Base-by-base conservation (phyloP, 2,113 vertebrate genomes). In the Podilymbus podiceps region DNA sequence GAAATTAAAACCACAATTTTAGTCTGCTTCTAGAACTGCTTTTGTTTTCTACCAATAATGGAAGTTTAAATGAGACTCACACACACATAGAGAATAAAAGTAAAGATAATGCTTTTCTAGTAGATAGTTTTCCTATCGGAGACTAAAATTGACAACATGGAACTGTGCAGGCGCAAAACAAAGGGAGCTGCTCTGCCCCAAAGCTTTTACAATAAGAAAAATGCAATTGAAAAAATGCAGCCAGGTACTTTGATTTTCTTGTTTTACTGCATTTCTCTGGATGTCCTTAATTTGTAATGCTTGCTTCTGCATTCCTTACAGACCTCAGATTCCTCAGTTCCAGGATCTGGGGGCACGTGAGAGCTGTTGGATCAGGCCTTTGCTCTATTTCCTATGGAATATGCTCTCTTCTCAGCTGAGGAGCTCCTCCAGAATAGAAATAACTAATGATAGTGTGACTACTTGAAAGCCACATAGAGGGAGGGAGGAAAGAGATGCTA, bases 391-490 rank as follows among this genome's bases (percentile, higher is more conserved):
- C 49, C 47, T 53, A n/a, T 66, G 58, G 73, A 90, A 92, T 33
- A 10, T 5, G 40, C 38, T 89, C 31, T 69, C 58, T 53, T 23
- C 76, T 85, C 66, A 47, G 56, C 87, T 42, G 44, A 80, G 80
- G 84, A 95, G 62, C 80, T 91, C 76, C 86, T 93, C 77, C 81
- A 92, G 80, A 93, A 89, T 1, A 88, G 90, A 95, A 95, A 55
- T 62, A 89, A 47, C 92, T 95, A 93, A 92, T 92, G 90, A 62
- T 40, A 90, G 58, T 82, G 92, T 93, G 97, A 85, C 90, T 96
- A 35, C 90, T 88, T 91, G 92, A 89, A 88, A 97, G 89, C 50
- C 84, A 66, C 94, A 73, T 30, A 24, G 90, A 96, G 88, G 80
- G 93, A 88, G 85, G 87, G 85, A 90, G 88, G 93, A 53, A 84